Conservation (phyloP, 1,140 invertebrate species). For the Drosophila mayri region DNA sequence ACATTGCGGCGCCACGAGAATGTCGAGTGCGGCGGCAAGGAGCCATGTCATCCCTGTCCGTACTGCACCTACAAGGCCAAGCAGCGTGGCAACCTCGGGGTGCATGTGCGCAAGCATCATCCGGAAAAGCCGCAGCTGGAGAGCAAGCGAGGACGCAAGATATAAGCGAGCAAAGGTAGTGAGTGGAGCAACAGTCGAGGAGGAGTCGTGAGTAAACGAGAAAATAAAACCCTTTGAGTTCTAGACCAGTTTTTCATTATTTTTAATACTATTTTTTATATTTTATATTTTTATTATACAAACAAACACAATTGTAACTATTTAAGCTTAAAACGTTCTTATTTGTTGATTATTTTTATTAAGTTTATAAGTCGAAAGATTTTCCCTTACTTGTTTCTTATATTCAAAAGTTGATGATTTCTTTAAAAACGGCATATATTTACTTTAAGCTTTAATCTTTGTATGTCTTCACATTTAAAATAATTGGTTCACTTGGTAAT, state of each 20-base stretch:
- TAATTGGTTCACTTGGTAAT: conserved; percentile 52
- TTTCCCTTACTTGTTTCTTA: conserved; percentile 3
- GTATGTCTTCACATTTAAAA: conserved; percentile 57
- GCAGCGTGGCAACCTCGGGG: conserved; percentile 91
- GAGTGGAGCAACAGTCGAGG: background rate
- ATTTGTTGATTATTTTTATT: conserved; percentile 81
- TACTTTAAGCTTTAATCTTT: conserved; percentile 62
- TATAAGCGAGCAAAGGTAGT: conserved; percentile 36
- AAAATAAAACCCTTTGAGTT: conserved; percentile 18
- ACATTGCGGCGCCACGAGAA: conserved; percentile 92
- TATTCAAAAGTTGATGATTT: conserved; percentile 12
- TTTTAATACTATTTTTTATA: conserved; percentile 32
- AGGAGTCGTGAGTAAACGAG: conserved; percentile 45
- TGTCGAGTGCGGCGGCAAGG: conserved; percentile 94
- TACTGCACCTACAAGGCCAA: conserved; percentile 92
- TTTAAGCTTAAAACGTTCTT: conserved; percentile 51
- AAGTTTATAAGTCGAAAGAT: conserved; percentile 51
- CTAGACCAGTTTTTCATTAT: conserved; percentile 40
- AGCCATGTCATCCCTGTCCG: conserved; percentile 92
- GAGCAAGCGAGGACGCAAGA: conserved; percentile 80
- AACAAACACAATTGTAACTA: conserved; percentile 14
- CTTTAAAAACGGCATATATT: conserved; percentile 14
- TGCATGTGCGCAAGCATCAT: conserved; percentile 93
- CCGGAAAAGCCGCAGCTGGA: conserved; percentile 83
- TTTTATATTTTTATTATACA: conserved; percentile 35